Percentiles rank a stretch among this genome's conserved stretches.
Conservation (phyloP, 92 coral and sea anemone genomes). For the Porites divaricata region DNA sequence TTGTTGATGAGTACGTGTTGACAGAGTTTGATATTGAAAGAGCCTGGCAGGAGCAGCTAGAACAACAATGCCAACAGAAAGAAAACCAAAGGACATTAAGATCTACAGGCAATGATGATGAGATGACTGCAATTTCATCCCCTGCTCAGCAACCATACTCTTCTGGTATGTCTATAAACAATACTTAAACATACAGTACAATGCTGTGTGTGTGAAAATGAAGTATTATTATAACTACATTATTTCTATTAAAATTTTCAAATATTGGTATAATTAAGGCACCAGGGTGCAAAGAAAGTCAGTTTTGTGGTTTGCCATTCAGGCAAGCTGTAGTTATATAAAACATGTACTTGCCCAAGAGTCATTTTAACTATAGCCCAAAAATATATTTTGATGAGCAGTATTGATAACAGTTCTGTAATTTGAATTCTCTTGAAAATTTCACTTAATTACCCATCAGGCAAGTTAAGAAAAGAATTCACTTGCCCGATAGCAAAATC, state of each 20-base stretch:
- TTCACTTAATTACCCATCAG: neutral
- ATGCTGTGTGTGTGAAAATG: neutral
- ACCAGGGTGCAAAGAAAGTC: neutral
- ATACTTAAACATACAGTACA: too few species aligned
- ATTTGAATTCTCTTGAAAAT: too few species aligned
- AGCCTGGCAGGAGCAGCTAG: constrained; percentile 18
- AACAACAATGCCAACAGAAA: constrained; percentile 11
- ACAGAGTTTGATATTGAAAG: constrained; percentile 41
- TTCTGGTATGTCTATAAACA: constrained; percentile 42
- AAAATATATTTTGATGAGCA: neutral
- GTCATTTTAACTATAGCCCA: neutral
- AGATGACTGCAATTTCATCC: constrained; percentile 27
- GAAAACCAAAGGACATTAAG: constrained; percentile 24
- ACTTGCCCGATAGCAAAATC: too few species aligned
- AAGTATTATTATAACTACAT: neutral
- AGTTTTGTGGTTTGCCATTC: too few species aligned
- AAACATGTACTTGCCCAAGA: too few species aligned
- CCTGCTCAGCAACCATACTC: constrained; percentile 43
- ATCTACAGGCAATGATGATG: constrained; percentile 37
- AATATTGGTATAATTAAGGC: neutral
- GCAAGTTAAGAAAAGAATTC: neutral
- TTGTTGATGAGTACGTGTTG: constrained; percentile 27
- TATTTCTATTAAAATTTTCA: neutral
- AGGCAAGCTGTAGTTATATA: too few species aligned
- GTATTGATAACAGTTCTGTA: neutral